phyloP scores from a whole-genome alignment of 1,140 invertebrate genomes.

The Drosophila parabipectinata region DNA sequence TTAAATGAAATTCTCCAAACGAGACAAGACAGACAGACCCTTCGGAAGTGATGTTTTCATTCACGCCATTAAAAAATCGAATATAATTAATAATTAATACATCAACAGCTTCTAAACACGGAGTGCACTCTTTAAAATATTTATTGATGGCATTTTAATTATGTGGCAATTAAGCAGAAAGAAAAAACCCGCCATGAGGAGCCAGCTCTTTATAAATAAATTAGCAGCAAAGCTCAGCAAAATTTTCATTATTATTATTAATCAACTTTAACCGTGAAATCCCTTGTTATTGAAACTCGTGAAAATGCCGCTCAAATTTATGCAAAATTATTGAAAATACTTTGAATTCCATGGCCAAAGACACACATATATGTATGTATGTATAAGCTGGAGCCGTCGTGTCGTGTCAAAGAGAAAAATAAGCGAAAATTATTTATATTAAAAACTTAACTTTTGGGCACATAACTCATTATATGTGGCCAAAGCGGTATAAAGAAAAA shows the following conservation, averaged over 20 bases:
- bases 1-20: too few relatives aligned
- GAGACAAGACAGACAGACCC: conserved; percentile 2
- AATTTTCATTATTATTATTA: conserved; percentile 58
- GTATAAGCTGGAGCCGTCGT: not conserved
- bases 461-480: conserved; percentile 46
- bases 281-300: conserved; percentile 21
- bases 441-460: conserved; percentile 60
- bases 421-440: conserved; percentile 71
- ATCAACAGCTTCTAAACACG: conserved; percentile 38
- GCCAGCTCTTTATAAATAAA: conserved; percentile 18
- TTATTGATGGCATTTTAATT: conserved; percentile 66
- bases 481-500: conserved; percentile 61
- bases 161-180: conserved; percentile 47
- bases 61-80: conserved; percentile 1
- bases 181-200: conserved; percentile 4
- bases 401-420: conserved; percentile 57
- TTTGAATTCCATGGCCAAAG: conserved; percentile 43
- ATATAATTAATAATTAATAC: conserved; percentile 18
- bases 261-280: conserved; percentile 40
- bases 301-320: conserved; percentile 25
- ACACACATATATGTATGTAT: too few relatives aligned
- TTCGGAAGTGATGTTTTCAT: not conserved
- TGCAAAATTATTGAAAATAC: conserved; percentile 52
- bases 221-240: conserved; percentile 14
- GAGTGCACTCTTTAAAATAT: conserved; percentile 25